Percentiles rank a stretch among this genome's conserved stretches.
phyloP scores from a whole-genome alignment of 2,888 invertebrate genomes.

The Andrena dorsata region DNA sequence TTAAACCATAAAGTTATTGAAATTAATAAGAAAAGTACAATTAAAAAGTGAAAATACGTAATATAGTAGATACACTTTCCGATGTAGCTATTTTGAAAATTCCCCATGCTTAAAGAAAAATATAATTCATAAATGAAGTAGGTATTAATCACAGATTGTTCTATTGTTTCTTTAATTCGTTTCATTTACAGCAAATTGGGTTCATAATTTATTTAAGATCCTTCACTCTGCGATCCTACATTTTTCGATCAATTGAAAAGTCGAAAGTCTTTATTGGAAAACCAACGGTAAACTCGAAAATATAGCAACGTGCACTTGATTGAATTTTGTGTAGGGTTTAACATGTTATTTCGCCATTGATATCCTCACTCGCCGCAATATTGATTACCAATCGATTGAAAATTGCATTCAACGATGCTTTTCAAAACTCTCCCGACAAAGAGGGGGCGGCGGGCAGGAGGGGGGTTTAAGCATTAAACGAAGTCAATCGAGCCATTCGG shows the following conservation, averaged over 20 bases:
- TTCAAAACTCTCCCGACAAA: slow-evolving; percentile 8
- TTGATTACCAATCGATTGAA: not conserved
- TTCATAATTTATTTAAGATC: slow-evolving; percentile 10
- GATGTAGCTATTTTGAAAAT: no score
- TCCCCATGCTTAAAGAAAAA: no score
- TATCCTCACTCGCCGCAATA: not conserved
- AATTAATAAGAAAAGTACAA: no score
- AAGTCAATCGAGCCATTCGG: slow-evolving; percentile 1
- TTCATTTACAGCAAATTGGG: no score
- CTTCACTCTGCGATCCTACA: not conserved
- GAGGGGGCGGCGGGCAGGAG: not conserved
- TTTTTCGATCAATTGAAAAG: not conserved
- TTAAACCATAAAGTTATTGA: no score
- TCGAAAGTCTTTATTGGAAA: not conserved
- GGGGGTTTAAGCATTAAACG: slow-evolving; percentile 6
- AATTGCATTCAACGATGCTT: not conserved
- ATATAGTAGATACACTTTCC: no score
- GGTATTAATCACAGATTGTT: no score
- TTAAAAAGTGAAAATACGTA: no score
- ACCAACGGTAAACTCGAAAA: not conserved
- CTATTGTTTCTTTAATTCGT: no score
- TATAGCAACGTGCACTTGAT: not conserved
- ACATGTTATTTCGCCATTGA: not conserved
- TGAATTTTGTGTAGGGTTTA: not conserved
- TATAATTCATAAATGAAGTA: no score